Conservation (phyloP, 2,888 invertebrate genomes). For the Brenthis ino region DNA sequence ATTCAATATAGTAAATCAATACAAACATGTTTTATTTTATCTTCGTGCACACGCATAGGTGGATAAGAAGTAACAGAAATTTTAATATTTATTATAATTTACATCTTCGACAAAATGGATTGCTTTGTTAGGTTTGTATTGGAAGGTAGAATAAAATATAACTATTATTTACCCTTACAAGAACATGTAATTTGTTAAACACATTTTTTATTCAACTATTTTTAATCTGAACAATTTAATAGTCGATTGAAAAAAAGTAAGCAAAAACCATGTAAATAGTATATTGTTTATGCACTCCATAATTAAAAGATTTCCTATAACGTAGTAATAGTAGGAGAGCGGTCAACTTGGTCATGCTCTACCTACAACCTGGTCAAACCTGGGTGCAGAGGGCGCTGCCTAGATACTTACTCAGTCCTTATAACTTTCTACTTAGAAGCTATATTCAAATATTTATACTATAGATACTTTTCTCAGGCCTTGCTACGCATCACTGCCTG, state of each 20-base stretch:
- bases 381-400: constrained; percentile 33
- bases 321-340: constrained; percentile 41
- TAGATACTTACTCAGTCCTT: constrained; percentile 25
- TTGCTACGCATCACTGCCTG: constrained; percentile 60
- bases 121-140: not conserved
- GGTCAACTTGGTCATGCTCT: constrained; percentile 44
- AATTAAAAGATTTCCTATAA: constrained; percentile 26
- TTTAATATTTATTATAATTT: not conserved
- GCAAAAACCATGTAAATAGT: not conserved
- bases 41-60: no score
- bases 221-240: not conserved
- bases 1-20: no score
- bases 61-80: not conserved
- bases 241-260: not conserved
- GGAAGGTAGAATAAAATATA: not conserved
- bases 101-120: not conserved
- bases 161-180: not conserved
- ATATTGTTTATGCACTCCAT: constrained; percentile 10
- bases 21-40: no score
- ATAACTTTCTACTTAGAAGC: constrained; percentile 29
- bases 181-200: not conserved
- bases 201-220: not conserved
- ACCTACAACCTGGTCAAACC: constrained; percentile 33
- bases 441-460: constrained; percentile 27
- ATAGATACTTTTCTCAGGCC: constrained; percentile 54